A percentile compares a stretch with the other conserved stretches of the same genome.
Conservation (phyloP, 2,113 vertebrate species). For the Cathartes aura region DNA sequence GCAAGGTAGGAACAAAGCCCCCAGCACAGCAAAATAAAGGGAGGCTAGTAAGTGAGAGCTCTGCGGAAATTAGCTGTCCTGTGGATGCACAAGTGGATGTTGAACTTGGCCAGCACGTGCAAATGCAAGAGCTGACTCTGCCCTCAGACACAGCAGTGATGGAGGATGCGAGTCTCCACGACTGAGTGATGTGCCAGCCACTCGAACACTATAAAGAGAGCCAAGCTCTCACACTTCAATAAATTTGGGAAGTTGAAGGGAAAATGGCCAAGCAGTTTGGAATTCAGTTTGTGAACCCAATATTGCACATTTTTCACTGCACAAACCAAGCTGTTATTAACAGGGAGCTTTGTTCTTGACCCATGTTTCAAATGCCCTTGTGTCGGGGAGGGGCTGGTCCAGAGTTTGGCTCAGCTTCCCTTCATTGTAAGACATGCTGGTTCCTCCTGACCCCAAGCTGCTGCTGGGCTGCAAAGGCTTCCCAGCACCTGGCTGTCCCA, state of each 20-base stretch:
- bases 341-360: constrained; percentile 37
- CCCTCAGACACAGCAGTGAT: background rate
- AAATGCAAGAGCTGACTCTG: background rate
- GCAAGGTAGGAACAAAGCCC: background rate
- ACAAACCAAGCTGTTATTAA: background rate
- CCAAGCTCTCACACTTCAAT: background rate
- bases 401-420: constrained; percentile 19
- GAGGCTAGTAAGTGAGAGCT: background rate
- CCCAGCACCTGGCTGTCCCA: background rate
- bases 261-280: constrained; percentile 24
- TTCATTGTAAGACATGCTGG: background rate
- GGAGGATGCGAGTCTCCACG: background rate
- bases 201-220: background rate
- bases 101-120: rapidly evolving
- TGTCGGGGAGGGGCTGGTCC: background rate
- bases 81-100: background rate
- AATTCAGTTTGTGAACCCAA: constrained; percentile 15
- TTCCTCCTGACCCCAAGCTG: background rate
- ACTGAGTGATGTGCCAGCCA: background rate
- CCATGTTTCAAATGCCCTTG: background rate
- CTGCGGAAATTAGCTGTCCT: background rate
- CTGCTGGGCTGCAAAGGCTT: background rate
- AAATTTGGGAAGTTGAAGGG: constrained; percentile 29
- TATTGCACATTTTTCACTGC: background rate
- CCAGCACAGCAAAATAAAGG: background rate